Conservation (phyloP, 2,797 vertebrate genomes). For the Clarias platycephalus region DNA sequence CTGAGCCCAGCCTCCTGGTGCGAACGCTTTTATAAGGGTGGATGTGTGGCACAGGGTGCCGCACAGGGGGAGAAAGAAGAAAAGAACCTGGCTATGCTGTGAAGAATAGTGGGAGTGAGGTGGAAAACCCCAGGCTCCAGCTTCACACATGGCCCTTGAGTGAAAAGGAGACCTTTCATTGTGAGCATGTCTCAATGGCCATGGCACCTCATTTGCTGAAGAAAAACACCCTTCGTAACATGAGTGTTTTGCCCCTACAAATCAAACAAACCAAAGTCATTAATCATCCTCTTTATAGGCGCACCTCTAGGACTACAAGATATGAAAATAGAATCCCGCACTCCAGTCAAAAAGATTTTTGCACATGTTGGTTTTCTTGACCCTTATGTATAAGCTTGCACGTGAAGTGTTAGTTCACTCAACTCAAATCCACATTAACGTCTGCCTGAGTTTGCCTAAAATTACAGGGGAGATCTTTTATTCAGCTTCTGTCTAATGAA, state of each 20-base stretch:
- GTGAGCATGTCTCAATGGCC: conserved; percentile 55
- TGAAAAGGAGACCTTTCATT: conserved; percentile 51
- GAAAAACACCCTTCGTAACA: conserved; percentile 52
- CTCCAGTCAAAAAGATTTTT: neutral
- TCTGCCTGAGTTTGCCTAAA: conserved; percentile 32
- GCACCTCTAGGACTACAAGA: conserved; percentile 15
- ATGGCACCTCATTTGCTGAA: conserved; percentile 54
- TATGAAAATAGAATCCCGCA: conserved; percentile 3
- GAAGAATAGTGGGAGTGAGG: conserved; percentile 51
- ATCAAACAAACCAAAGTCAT: conserved; percentile 48
- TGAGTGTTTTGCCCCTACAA: conserved; percentile 48
- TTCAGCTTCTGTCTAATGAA: conserved; percentile 53
- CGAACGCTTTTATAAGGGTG: conserved; percentile 66
- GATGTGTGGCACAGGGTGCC: conserved; percentile 54
- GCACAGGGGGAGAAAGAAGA: conserved; percentile 41
- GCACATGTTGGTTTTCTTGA: neutral
- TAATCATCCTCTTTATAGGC: conserved; percentile 54
- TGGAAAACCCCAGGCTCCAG: conserved; percentile 54
- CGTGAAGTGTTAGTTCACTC: neutral
- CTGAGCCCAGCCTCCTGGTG: conserved; percentile 70
- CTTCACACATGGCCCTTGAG: conserved; percentile 56
- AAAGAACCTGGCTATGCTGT: conserved; percentile 29
- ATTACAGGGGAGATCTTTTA: conserved; percentile 42
- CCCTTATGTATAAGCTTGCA: conserved; percentile 10
- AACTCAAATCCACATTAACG: conserved; percentile 17